These are phyloP conservation scores for Agriopis aurantiaria DNA, from an alignment of 2,888 invertebrate species.

Conservation along the genomic window DNA sequence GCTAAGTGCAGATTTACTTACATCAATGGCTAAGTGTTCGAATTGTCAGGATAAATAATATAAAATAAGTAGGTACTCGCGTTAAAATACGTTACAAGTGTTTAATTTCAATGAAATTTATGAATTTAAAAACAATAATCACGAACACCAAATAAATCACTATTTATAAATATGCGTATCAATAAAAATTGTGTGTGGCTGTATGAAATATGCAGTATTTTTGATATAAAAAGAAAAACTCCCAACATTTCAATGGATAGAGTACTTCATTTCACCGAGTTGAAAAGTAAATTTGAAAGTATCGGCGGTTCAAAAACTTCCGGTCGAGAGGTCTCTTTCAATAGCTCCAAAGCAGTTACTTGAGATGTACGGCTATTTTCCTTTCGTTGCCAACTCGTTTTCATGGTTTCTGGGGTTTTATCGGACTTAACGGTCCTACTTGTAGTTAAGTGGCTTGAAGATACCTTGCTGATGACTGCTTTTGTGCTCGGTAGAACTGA, in stretches of 20 bases:
- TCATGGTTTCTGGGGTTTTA: constrained; percentile 24
- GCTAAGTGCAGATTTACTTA: too few relatives aligned
- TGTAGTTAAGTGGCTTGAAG: constrained; percentile 1
- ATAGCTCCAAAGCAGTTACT: constrained; percentile 31
- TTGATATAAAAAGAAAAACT: not conserved
- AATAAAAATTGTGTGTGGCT: too few relatives aligned
- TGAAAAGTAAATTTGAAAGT: constrained; percentile 30
- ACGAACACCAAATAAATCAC: too few relatives aligned
- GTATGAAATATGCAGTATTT: too few relatives aligned
- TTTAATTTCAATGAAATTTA: too few relatives aligned
- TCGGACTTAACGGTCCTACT: constrained; percentile 17
- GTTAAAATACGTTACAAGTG: too few relatives aligned
- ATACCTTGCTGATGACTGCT: constrained; percentile 1
- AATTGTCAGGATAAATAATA: too few relatives aligned
- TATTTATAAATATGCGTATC: too few relatives aligned
- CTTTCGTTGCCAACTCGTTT: constrained; percentile 30
- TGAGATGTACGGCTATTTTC: constrained; percentile 33
- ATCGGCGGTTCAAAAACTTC: constrained; percentile 30
- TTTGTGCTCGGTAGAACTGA: not conserved
- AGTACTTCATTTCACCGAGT: constrained; percentile 17
- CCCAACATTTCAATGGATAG: not conserved
- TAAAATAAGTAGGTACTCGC: too few relatives aligned
- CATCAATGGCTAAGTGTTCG: too few relatives aligned
- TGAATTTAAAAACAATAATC: too few relatives aligned
- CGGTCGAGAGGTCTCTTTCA: constrained; percentile 35